Conservation (phyloP, 2,797 vertebrate genomes). For the Echiichthys vipera region DNA sequence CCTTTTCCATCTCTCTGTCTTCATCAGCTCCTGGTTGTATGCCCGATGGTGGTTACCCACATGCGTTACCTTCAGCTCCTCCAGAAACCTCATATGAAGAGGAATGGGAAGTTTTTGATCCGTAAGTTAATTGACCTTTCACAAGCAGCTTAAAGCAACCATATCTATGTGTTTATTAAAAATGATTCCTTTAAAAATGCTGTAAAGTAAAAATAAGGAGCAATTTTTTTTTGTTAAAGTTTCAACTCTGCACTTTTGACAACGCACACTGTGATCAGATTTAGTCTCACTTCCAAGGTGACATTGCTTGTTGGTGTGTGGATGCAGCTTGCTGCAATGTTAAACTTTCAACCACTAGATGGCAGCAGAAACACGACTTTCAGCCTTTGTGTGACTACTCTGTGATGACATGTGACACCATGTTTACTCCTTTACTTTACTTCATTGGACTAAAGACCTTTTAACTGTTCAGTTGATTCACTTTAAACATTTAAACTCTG, state of each 20-base stretch:
- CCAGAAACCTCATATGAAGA: slow-evolving; percentile 96
- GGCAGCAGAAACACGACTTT: slow-evolving; percentile 43
- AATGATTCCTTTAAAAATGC: background rate
- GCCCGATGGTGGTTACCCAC: slow-evolving; percentile 89
- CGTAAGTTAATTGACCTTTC: slow-evolving; percentile 89
- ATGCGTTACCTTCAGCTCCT: slow-evolving; percentile 84
- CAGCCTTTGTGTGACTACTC: background rate
- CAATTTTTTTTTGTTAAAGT: background rate
- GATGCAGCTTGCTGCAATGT: background rate
- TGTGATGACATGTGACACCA: background rate
- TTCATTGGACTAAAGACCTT: background rate
- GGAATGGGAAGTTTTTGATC: slow-evolving; percentile 99
- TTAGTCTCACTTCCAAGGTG: slow-evolving; percentile 52
- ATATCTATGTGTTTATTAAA: background rate
- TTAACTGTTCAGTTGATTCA: background rate
- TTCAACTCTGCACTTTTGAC: background rate
- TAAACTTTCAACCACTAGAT: slow-evolving; percentile 38
- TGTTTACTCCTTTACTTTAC: background rate
- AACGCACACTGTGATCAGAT: background rate
- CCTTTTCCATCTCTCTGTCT: slow-evolving; percentile 14
- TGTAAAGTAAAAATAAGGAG: background rate
- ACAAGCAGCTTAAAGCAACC: background rate
- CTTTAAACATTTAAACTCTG: background rate
- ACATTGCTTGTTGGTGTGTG: slow-evolving; percentile 39
- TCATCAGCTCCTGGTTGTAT: slow-evolving; percentile 90